Evolutionary conservation across 2,888 invertebrate species (phyloP).

Genomic region (Sarcophaga carnaria): DNA sequence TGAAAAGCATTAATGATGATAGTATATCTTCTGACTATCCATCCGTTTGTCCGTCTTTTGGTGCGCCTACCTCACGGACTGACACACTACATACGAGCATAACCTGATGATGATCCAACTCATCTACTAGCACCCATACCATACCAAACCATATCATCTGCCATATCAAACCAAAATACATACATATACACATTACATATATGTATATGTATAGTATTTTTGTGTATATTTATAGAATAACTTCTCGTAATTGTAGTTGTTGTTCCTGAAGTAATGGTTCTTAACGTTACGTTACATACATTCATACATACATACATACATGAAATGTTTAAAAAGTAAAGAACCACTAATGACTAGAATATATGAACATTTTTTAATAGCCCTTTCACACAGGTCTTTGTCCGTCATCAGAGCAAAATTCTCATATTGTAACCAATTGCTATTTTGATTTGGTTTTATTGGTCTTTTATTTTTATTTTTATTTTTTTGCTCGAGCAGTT

Average conservation of each 20-base stretch:
- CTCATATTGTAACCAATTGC: not conserved
- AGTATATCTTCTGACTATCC: not conserved
- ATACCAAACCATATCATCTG: conserved; percentile 22
- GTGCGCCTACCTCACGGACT: not conserved
- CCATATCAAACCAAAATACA: conserved; percentile 9
- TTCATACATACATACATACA: conserved; percentile 1
- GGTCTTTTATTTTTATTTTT: not conserved
- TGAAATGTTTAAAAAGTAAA: not conserved
- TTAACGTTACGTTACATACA: conserved; percentile 42
- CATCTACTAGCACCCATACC: conserved; percentile 51
- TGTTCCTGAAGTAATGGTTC: conserved; percentile 43
- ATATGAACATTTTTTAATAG: conserved; percentile 52
- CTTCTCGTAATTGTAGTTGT: conserved; percentile 22
- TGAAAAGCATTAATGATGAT: conserved; percentile 27
- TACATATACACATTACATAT: not conserved
- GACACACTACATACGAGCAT: conserved; percentile 14
- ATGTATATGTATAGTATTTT: not conserved
- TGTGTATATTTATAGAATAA: conserved; percentile 55
- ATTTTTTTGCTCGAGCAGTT: not conserved
- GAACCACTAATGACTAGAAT: conserved; percentile 53
- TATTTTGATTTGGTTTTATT: not conserved
- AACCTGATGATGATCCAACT: not conserved
- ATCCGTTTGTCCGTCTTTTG: conserved; percentile 19
- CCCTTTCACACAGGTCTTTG: conserved; percentile 52
- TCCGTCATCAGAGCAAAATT: conserved; percentile 26